Evolutionary conservation across 2,888 invertebrate species (phyloP).

Genomic region (Melolontha melolontha): DNA sequence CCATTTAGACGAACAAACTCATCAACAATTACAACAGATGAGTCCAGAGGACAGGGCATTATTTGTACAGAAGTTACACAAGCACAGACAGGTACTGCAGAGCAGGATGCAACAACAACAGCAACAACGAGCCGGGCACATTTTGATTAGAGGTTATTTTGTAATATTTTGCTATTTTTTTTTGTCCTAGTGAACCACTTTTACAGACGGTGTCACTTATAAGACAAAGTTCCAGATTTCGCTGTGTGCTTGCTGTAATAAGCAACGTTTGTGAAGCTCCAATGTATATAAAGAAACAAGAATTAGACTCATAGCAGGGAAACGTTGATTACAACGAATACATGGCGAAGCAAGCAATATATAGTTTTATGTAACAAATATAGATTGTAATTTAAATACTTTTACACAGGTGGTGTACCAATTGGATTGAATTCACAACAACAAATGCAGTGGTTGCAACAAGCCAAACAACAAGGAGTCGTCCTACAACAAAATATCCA

Average conservation of each 20-base stretch:
- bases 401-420: conserved; percentile 59
- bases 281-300: too few relatives aligned
- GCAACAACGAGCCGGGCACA: conserved; percentile 60
- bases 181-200: too few relatives aligned
- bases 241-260: too few relatives aligned
- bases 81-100: conserved; percentile 70
- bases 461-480: conserved; percentile 63
- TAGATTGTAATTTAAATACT: neutral
- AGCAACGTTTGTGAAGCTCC: too few relatives aligned
- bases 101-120: conserved; percentile 67
- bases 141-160: conserved; percentile 59
- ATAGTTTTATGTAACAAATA: too few relatives aligned
- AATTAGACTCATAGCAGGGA: too few relatives aligned
- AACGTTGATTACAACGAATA: neutral
- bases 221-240: too few relatives aligned
- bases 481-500: conserved; percentile 58
- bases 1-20: conserved; percentile 85
- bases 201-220: too few relatives aligned
- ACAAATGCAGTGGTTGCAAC: conserved; percentile 65
- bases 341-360: neutral
- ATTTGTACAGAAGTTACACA: conserved; percentile 83
- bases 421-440: conserved; percentile 63
- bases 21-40: conserved; percentile 84
- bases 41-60: conserved; percentile 83
- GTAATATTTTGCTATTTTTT: neutral